A percentile compares a stretch with the other conserved stretches of the same genome.
Conservation (phyloP, 2,797 vertebrate species). For the Melopsittacus undulatus region DNA sequence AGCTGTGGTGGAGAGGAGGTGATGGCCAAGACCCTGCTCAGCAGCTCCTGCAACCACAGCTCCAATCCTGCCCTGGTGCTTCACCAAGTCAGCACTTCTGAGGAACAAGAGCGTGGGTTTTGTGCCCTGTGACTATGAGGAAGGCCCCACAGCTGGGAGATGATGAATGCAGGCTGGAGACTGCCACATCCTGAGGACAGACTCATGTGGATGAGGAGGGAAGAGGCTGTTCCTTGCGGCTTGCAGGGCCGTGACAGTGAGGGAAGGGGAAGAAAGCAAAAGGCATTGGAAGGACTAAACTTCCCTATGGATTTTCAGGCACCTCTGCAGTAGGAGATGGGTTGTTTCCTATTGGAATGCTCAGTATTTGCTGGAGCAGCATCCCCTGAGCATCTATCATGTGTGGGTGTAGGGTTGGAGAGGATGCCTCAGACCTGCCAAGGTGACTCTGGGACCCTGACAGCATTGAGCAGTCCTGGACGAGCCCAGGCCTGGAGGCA, state of each 20-base stretch:
- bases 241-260: not conserved
- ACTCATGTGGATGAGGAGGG: not conserved
- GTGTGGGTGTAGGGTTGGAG: not conserved
- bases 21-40: rapidly evolving
- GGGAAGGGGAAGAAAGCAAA: not conserved
- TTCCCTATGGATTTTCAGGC: rapidly evolving
- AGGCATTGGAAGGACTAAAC: not conserved
- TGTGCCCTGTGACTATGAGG: slow-evolving; percentile 28
- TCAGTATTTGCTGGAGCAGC: not conserved
- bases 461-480: not conserved
- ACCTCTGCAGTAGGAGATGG: rapidly evolving
- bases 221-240: rapidly evolving
- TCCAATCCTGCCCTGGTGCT: not conserved
- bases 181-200: not conserved
- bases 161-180: not conserved
- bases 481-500: not conserved
- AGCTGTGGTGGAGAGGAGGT: not conserved
- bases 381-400: rapidly evolving
- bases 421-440: not conserved
- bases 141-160: not conserved
- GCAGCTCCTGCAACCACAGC: not conserved
- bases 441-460: rapidly evolving
- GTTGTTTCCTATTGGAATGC: rapidly evolving
- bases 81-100: not conserved
- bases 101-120: not conserved